phyloP scores from a whole-genome alignment of 2,888 invertebrate genomes.

The Cremastinae sp. region DNA sequence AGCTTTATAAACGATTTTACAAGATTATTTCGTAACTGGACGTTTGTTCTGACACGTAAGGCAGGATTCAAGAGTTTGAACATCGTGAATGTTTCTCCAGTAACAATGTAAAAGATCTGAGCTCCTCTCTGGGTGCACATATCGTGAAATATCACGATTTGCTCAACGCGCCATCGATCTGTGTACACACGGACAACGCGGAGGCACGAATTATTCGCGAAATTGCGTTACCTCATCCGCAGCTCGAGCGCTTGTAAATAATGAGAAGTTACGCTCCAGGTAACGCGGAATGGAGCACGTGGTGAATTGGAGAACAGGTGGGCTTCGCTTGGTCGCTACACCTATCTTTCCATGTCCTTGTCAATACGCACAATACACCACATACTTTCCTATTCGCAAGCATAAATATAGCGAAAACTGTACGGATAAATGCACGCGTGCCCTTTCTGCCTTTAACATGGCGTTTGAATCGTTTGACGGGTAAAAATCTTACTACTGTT shows the following conservation, averaged over 20 bases:
- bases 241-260: conserved; percentile 42
- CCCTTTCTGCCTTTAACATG: not conserved
- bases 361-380: conserved; percentile 54
- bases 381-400: not conserved
- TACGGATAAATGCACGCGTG: conserved; percentile 14
- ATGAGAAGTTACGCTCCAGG: conserved; percentile 57
- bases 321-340: conserved; percentile 32
- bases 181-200: not conserved
- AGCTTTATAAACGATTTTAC: conserved; percentile 19
- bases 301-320: conserved; percentile 57
- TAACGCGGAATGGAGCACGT: conserved; percentile 56
- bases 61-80: conserved; percentile 5
- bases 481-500: too few species aligned
- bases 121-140: conserved; percentile 3
- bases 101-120: conserved; percentile 46
- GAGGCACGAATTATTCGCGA: not conserved
- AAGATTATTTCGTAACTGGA: conserved; percentile 38
- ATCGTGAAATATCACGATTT: conserved; percentile 32
- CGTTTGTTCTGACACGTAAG: conserved; percentile 20
- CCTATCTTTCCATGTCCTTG: conserved; percentile 20
- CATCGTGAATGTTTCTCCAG: conserved; percentile 25
- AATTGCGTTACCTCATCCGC: conserved; percentile 54
- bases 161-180: conserved; percentile 4
- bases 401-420: conserved; percentile 2
- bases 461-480: too few species aligned